Evolutionary conservation across 1,140 invertebrate species (phyloP).

Genomic region (Arctopsyche grandis): DNA sequence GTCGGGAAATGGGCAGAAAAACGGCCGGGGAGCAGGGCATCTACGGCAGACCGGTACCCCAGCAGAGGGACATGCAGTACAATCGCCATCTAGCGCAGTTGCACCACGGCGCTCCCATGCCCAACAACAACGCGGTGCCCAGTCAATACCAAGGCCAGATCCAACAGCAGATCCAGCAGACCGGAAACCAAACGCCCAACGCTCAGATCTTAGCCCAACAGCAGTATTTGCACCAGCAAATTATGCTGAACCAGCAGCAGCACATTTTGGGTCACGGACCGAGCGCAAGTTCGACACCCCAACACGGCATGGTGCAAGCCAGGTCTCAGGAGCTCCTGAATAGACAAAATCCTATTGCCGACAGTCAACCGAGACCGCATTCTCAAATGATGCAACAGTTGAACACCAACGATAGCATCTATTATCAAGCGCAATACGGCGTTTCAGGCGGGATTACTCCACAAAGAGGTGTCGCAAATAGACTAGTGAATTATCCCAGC

Average conservation of each 20-base stretch:
- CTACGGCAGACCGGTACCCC: slow-evolving; percentile 70
- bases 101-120: slow-evolving; percentile 64
- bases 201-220: slow-evolving; percentile 59
- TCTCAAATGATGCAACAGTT: slow-evolving; percentile 48
- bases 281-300: slow-evolving; percentile 50
- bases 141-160: slow-evolving; percentile 55
- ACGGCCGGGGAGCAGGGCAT: slow-evolving; percentile 65
- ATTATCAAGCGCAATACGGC: slow-evolving; percentile 52
- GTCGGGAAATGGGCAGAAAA: slow-evolving; percentile 56
- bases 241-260: slow-evolving; percentile 63
- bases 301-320: slow-evolving; percentile 59
- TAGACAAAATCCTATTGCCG: slow-evolving; percentile 57
- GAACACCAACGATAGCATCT: slow-evolving; percentile 49
- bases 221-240: slow-evolving; percentile 60
- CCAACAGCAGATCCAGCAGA: slow-evolving; percentile 53
- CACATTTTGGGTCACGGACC: slow-evolving; percentile 49
- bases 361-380: slow-evolving; percentile 43
- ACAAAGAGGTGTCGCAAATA: slow-evolving; percentile 19
- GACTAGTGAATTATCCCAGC: slow-evolving; percentile 36
- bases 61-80: slow-evolving; percentile 61
- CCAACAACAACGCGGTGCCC: slow-evolving; percentile 63
- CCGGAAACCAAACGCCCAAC: slow-evolving; percentile 52
- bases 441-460: slow-evolving; percentile 21
- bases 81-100: slow-evolving; percentile 55
- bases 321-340: slow-evolving; percentile 68